Evolutionary conservation across 23 tunicate species (phyloP), one percentile per base, ranked within the genome.

Genomic region (Aplidium turbinatum): DNA sequence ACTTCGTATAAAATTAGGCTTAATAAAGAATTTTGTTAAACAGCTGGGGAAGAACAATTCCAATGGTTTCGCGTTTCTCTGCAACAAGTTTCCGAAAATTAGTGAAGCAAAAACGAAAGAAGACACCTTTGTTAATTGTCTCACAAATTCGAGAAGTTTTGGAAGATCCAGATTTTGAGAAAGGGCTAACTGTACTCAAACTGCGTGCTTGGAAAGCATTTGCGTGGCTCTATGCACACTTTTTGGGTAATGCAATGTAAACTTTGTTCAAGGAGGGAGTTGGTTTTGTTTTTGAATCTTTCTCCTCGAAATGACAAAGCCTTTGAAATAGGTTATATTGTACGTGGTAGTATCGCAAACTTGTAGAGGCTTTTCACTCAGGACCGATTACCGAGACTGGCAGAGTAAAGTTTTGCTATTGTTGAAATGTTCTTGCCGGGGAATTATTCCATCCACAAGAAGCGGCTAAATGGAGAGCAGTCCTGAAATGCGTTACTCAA

Each of bases 81-180:
- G 76, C 57, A 46, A 70, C 35, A 47, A 46, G 35, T 70, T 70
- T 56, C 79, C 40, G 36, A 74, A 57, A 32, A 57, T 56, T 36
- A 70, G 67, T 57, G 67, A 74, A 35, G 79, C 50, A 57, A 74
- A 70, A 70, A 34, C 47, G 58, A 70, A 70, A 74, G 68, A 56
- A 55, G 79, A 51, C 48, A 74, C 57, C 18, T 74, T 74, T 57
- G 50, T 74, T 35, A n/a, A n/a, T n/a, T n/a, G 79, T 67, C 35
- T 29, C 68, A 40, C 67, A 74, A 38, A 56, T 74, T 57, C 34
- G 67, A 57, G 67, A 74, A 57, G 67, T 74, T 55, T 38, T 74
- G 35, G 38, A 55, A 38, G 68, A 74, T 34, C 51, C 66, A 55
- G 0, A 35, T 19, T 74, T 74, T 51, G 67, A 74, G 35, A 57